A percentile compares a stretch with the other conserved stretches of the same genome.
phyloP scores from a whole-genome alignment of 1,140 invertebrate species.

The Monomorium pharaonis region DNA sequence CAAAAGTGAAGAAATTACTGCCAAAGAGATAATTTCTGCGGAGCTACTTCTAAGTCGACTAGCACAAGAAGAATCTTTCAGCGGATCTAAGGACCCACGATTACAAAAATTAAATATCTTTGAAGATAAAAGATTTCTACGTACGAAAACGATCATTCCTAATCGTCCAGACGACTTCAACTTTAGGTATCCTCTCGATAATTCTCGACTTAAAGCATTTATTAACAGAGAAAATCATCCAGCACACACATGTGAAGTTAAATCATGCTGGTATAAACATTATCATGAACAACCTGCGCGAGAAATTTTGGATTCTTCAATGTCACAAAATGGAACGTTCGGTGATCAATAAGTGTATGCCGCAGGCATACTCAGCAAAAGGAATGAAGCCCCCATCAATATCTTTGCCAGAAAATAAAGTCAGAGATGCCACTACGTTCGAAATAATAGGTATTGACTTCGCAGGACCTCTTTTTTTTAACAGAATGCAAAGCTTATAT shows the following conservation, averaged over 20 bases:
- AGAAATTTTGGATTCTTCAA: constrained; percentile 22
- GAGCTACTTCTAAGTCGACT: not conserved
- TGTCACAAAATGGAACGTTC: not conserved
- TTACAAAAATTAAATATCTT: not conserved
- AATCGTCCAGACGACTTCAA: constrained; percentile 46
- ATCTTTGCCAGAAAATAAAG: constrained; percentile 59
- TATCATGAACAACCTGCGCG: not conserved
- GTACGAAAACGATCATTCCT: not conserved
- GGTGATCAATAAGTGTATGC: constrained; percentile 11
- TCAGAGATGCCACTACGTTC: constrained; percentile 63
- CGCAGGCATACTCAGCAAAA: not conserved
- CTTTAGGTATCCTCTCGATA: constrained; percentile 53
- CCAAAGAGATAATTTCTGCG: not conserved
- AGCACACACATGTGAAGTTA: not conserved
- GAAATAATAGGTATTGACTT: constrained; percentile 69
- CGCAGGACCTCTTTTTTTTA: constrained; percentile 67
- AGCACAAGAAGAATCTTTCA: not conserved
- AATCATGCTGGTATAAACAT: not conserved
- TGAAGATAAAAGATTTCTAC: not conserved
- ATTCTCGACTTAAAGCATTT: not conserved
- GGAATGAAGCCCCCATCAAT: not conserved
- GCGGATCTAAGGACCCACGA: constrained; percentile 6
- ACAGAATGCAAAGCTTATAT: constrained; percentile 64
- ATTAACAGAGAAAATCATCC: not conserved
- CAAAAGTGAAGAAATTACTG: not conserved